Conservation (phyloP, 2,113 vertebrate species). For the Lepus americanus region DNA sequence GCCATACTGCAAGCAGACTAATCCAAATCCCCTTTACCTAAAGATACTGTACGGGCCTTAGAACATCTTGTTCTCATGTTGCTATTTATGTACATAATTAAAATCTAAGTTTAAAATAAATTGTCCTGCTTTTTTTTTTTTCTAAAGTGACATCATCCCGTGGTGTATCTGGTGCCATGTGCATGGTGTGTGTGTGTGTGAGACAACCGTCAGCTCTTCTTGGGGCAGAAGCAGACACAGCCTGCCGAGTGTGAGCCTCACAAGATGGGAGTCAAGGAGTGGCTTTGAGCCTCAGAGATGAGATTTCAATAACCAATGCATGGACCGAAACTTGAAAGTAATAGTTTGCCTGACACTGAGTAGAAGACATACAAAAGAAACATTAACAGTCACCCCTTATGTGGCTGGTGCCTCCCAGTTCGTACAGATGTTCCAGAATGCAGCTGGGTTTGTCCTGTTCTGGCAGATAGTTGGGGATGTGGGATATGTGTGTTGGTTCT, state of each 20-base stretch:
- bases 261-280: background rate
- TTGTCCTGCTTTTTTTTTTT: background rate
- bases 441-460: conserved; percentile 78
- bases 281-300: conserved; percentile 46
- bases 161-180: background rate
- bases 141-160: background rate
- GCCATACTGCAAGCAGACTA: conserved; percentile 71
- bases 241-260: background rate
- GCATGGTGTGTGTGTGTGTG: background rate
- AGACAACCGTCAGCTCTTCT: conserved; percentile 56
- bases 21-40: conserved; percentile 64
- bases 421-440: conserved; percentile 79
- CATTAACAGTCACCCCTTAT: conserved; percentile 79
- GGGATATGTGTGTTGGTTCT: conserved; percentile 75
- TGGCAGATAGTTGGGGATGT: conserved; percentile 78
- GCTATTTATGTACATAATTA: conserved; percentile 88
- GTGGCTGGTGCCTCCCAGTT: conserved; percentile 64
- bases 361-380: conserved; percentile 65
- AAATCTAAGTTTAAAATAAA: conserved; percentile 80
- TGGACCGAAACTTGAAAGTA: conserved; percentile 61
- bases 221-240: background rate
- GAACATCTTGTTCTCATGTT: conserved; percentile 79
- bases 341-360: conserved; percentile 63
- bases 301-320: conserved; percentile 26
- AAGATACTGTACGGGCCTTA: conserved; percentile 82